Evolutionary conservation across 1,140 invertebrate genomes (phyloP).

Genomic region (Orussus abietinus): DNA sequence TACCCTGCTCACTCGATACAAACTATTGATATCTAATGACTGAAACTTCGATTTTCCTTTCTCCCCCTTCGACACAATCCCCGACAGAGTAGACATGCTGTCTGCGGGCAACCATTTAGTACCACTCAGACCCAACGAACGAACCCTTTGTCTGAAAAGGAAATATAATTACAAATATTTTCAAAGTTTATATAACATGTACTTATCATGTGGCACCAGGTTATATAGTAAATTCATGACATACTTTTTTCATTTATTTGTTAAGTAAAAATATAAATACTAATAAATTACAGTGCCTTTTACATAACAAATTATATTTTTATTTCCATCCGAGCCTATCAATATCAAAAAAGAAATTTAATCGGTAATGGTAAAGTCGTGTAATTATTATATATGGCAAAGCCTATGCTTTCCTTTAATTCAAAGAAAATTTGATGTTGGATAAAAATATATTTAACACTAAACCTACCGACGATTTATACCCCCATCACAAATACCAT

Average conservation of each 20-base stretch:
- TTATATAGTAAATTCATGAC: too few species aligned
- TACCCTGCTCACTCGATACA: slow-evolving; percentile 84
- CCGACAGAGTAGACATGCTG: slow-evolving; percentile 86
- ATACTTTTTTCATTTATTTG: background rate
- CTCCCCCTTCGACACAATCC: slow-evolving; percentile 80
- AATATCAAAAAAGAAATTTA: too few species aligned
- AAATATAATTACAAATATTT: slow-evolving; percentile 14
- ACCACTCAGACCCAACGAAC: slow-evolving; percentile 73
- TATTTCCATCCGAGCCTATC: too few species aligned
- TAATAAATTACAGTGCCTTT: too few species aligned
- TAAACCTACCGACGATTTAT: too few species aligned
- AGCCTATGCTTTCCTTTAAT: too few species aligned
- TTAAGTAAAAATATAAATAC: slow-evolving; percentile 4
- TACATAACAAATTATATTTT: background rate
- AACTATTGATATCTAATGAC: slow-evolving; percentile 95
- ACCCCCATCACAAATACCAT: too few species aligned
- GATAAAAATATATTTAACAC: too few species aligned
- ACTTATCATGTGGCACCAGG: too few species aligned
- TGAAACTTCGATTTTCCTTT: slow-evolving; percentile 93
- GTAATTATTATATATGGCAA: too few species aligned
- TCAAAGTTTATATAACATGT: slow-evolving; percentile 6
- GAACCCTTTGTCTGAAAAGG: slow-evolving; percentile 68
- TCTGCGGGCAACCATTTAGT: slow-evolving; percentile 80
- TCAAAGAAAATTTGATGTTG: too few species aligned
- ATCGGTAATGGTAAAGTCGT: too few species aligned